Evolutionary conservation across 2,888 invertebrate genomes (phyloP).

Genomic region (Pseudeuparius sepicola): DNA sequence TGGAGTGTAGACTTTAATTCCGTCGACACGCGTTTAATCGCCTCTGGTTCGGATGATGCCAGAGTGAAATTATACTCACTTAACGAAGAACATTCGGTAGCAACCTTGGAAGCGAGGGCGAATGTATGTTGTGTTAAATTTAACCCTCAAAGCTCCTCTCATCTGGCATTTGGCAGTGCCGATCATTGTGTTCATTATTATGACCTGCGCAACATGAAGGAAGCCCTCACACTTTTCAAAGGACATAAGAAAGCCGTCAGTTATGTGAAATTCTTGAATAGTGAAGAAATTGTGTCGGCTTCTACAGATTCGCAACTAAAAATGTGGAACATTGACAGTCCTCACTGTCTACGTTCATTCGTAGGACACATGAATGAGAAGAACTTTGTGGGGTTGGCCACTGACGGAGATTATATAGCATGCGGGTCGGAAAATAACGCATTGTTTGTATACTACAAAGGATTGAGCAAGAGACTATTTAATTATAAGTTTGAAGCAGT

Average conservation of each 20-base stretch:
- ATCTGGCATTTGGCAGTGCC: slow-evolving; percentile 91
- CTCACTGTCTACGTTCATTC: slow-evolving; percentile 73
- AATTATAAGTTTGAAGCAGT: slow-evolving; percentile 80
- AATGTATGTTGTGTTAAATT: slow-evolving; percentile 95
- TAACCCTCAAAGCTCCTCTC: slow-evolving; percentile 73
- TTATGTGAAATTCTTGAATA: slow-evolving; percentile 84
- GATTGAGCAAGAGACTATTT: slow-evolving; percentile 75
- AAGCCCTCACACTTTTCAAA: slow-evolving; percentile 71
- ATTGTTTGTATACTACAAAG: slow-evolving; percentile 84
- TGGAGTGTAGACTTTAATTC: slow-evolving; percentile 95
- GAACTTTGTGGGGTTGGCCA: slow-evolving; percentile 90
- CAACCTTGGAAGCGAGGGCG: slow-evolving; percentile 83
- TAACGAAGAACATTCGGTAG: slow-evolving; percentile 77
- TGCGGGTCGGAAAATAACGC: slow-evolving; percentile 95
- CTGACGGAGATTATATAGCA: slow-evolving; percentile 84
- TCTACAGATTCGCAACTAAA: slow-evolving; percentile 87
- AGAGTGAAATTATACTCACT: slow-evolving; percentile 88
- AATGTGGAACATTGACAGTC: slow-evolving; percentile 76
- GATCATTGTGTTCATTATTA: slow-evolving; percentile 96
- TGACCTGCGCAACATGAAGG: slow-evolving; percentile 75
- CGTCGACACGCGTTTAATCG: slow-evolving; percentile 79
- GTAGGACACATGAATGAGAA: slow-evolving; percentile 91
- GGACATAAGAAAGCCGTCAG: slow-evolving; percentile 89
- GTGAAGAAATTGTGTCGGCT: slow-evolving; percentile 79
- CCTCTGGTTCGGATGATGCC: slow-evolving; percentile 88